Evolutionary conservation across 2,888 invertebrate genomes (phyloP), one percentile per base, ranked within the genome.

Genomic region (Syritta pipiens): DNA sequence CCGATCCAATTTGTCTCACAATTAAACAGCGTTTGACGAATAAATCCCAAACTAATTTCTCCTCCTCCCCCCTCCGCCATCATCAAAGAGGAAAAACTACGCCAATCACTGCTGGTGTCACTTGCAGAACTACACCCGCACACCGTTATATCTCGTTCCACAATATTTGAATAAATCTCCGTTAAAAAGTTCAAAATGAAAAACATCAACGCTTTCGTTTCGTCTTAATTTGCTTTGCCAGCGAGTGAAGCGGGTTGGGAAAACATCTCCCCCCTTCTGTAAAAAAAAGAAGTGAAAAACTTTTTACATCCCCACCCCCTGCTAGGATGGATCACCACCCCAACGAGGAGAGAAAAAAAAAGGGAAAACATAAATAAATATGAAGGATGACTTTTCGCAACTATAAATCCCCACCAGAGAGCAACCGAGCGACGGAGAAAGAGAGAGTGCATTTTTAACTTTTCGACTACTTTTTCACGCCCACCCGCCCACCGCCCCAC

Each of bases 361-460:
- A n/a, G n/a, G 69, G 49, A 59, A 69, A 69, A 35, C 69, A 69
- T 69, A 69, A 60, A 69, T 69, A 69, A 69, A 69, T 69, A 69
- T 69, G 69, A 69, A 59, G 35, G 44, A 76, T 69, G 76, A 69
- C 69, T 76, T 65, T 69, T 76, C 30, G 9, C 42, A 69, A 51
- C 62, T 76, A 63, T 76, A 69, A 76, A 69, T 69, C 51, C 57
- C 57, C 51, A 62, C 30, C n/a, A 62, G 55, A 49, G 42, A 67
- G 48, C n/a, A n/a, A n/a, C n/a, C n/a, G n/a, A 35, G 4, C 28
- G 35, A 35, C 17, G 7, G 14, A 3, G 26, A 51, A 26, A 19
- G 37, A 22, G 7, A 14, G 22, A 69, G 69, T 76, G 76, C 63
- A 76, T 76, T 76, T 69, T 69, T 55, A 69, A 67, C 57, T 76